Evolutionary conservation across 2,888 invertebrate species (phyloP), one percentile per base, ranked within the genome.

Genomic region (Abscondita cerata): DNA sequence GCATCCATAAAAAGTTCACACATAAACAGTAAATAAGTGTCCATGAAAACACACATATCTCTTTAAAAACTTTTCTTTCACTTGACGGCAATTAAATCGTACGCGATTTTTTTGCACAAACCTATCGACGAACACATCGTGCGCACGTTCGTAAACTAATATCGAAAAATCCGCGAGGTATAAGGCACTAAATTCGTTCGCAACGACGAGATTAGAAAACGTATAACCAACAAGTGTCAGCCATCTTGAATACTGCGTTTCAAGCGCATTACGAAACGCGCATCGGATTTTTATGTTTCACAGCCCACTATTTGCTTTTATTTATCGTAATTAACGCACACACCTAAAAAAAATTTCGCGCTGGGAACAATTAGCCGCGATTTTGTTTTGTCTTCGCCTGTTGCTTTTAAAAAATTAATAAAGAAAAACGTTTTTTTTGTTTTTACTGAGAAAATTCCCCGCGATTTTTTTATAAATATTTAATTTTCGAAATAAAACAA

Each of bases 201-300:
- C 68, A 72, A 72, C 52, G 65, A 56, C 64, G 72, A 70, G 70
- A 69, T 73, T 71, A 76, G 64, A 71, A 70, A 71, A 71, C 68
- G 68, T 67, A 67, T 68, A 71, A 79, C 79, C 79, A 80, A 80
- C 80, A 80, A 80, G 80, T 80, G 80, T 78, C 78, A 78, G 80
- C 80, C 80, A 80, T 80, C 71, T 80, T 80, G 78, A 66, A 68
- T 67, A 66, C 68, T 64, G 61, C 52, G 64, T 53, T 55, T 65
- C 46, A 41, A 52, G 61, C 51, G 57, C 58, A 52, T 50, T 50
- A 54, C 58, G 40, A 34, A 63, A 52, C 64, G 68, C 68, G 68
- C 68, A 68, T 55, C 16, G 40, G 20, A 16, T 44, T 44, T 19
- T 44, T 11, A 40, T 44, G 44, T 44, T 41, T 36, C 36, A 11